Evolutionary conservation across 2,888 invertebrate genomes (phyloP), one percentile per base, ranked within the genome.

Genomic region (Morinoia aosen): DNA sequence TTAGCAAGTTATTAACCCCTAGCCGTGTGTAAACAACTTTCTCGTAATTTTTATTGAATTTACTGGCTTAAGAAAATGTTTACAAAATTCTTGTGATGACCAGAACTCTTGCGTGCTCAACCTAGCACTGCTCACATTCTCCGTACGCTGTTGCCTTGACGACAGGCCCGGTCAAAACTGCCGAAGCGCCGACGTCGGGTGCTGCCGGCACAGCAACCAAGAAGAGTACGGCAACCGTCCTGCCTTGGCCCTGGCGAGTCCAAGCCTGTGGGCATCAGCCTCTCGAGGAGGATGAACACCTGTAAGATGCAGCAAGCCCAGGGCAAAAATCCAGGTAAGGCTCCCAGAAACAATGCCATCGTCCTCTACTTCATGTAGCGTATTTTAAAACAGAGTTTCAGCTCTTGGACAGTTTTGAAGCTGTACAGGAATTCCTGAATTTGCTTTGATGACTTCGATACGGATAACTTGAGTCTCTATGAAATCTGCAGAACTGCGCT

Each of bases 161-260:
- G n/a, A 16, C 95, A 96, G 96, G 96, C 96, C 19, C 95, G 96
- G 39, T 96, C 96, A 8, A 96, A 96, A 95, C 95, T 96, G 25
- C 96, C 96, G n/a, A 96, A 96, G 95, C 96, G 96, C 58, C 94
- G 96, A 2, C 95, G 96, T 19, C 94, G 96, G 10, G 96, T 96
- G 91, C 88, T 96, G 61, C 96, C 96, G 1, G 96, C 96, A 56
- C 96, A 96, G 95, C 96, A 96, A 76, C 96, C 96, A 14, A 57
- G 96, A 0, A 58, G 96, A 48, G 96, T 95, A 33, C 58, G 95
- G 10, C 95, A 95, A 19, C 61, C 58, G 25, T 61, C 61, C 40
- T 61, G 58, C 61, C 58, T 95, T 14, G 64, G 58, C 8, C 95
- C 95, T n/a, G 95, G 95, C 48, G 95, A 95, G 64, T 33, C 58